These are phyloP conservation scores for Drosophila prosaltans DNA, from an alignment of 1,140 invertebrate species.

Conservation along the genomic window DNA sequence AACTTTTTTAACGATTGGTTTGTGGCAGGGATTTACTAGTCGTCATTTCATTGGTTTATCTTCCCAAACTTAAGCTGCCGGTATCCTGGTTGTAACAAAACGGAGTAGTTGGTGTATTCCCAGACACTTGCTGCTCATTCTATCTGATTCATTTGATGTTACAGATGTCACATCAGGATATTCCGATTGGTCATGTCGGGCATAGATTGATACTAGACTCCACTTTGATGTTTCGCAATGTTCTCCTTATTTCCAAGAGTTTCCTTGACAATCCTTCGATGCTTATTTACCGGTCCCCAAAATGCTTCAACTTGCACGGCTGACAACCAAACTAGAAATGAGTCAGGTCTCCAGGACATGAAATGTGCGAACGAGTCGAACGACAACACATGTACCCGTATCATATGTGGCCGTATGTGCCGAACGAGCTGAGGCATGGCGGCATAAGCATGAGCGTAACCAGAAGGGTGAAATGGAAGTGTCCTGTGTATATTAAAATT, in stretches of 20 bases:
- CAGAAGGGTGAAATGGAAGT: neutral
- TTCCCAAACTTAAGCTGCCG: neutral
- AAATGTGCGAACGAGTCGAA: slow-evolving; percentile 8
- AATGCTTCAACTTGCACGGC: neutral
- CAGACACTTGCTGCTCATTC: neutral
- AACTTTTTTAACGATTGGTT: too few species aligned
- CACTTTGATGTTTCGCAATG: neutral
- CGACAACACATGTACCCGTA: slow-evolving; percentile 7
- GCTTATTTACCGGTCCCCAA: neutral
- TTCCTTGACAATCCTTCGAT: neutral
- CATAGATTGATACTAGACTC: neutral
- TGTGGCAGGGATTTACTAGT: too few species aligned
- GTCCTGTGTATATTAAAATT: neutral
- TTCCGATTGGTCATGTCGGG: neutral
- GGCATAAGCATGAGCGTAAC: neutral
- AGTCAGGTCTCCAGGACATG: slow-evolving; percentile 1
- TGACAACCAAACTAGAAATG: slow-evolving; percentile 12
- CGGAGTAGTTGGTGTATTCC: neutral
- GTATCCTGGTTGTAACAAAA: neutral
- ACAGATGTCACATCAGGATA: neutral
- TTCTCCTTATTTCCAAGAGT: neutral
- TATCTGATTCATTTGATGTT: neutral
- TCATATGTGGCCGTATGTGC: slow-evolving; percentile 11
- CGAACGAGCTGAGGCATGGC: neutral
- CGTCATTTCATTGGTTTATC: too few species aligned